Conservation (phyloP, 2,113 vertebrate genomes). For the Entelurus aequoreus region DNA sequence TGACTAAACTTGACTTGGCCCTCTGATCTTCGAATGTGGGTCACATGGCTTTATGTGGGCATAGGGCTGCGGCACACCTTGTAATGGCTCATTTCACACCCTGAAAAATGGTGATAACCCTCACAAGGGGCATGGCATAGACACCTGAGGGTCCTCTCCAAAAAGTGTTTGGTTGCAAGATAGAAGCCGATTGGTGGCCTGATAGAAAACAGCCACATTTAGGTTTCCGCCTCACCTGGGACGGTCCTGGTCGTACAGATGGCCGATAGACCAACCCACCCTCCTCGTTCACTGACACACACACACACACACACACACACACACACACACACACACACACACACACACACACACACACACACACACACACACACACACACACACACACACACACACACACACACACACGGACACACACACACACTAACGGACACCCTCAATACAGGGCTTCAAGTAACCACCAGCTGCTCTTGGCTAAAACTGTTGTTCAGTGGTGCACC, state of each 20-base stretch:
- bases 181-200: constrained; percentile 33
- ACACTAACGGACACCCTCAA: constrained; percentile 40
- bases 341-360: no score
- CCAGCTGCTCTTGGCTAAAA: constrained; percentile 63
- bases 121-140: constrained; percentile 39
- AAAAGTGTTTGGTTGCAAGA: constrained; percentile 46
- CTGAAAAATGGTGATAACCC: constrained; percentile 51
- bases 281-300: neutral
- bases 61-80: constrained; percentile 42
- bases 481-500: constrained; percentile 62
- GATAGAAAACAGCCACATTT: constrained; percentile 50
- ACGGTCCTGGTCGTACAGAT: constrained; percentile 59
- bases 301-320: no score
- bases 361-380: neutral
- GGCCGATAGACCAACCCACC: constrained; percentile 42
- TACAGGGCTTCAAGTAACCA: constrained; percentile 56
- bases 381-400: constrained; percentile 12
- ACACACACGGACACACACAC: neutral
- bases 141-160: constrained; percentile 31
- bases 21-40: neutral
- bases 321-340: no score
- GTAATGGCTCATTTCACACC: constrained; percentile 67
- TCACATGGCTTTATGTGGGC: neutral
- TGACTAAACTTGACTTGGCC: neutral
- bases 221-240: constrained; percentile 60